Base-by-base conservation (phyloP, 2,113 vertebrate species). In the Scomber colias region DNA sequence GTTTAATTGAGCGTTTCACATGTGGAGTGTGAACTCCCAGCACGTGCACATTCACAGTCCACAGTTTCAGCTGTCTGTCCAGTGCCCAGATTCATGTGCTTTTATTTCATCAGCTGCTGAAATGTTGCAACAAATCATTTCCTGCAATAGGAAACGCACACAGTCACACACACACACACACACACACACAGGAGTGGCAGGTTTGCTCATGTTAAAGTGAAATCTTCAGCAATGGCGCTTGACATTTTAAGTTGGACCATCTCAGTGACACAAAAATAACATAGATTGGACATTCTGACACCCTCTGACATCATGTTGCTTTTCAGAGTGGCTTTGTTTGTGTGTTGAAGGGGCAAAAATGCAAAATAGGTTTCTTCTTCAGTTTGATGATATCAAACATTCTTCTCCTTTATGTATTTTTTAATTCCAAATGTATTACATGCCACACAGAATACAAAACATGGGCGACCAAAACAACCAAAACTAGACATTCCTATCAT, bases 71-170 rank as follows among this genome's bases (percentile, higher is more conserved):
- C 61, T 65, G 55, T 55, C 31, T 71, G 48, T 63, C 55, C 11
- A 55, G 9, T 11, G 15, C 17, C 13, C 19, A n/a, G 12, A 49
- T 73, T 50, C 31, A 55, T 57, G 60, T 51, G 12, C 1, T 5
- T 46, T 17, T 40, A 40, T 74, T n/a, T 53, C 57, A 61, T 24
- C 7, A 40, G 66, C 74, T 65, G 44, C 59, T 49, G 40, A 63
- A 83, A 81, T 74, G 63, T 48, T 45, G 24, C n/a, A 15, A 57
- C 24, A 11, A 55, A 75, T 53, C 3, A 77, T 78, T 86, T 83
- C 56, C 19, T 35, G 17, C 46, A 17, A 16, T 30, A 53, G 44
- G 17, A 74, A 77, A 57, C 12, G 53, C 48, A 24, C 17, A 50
- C 15, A n/a, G 21, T 21, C n/a, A 11, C 17, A 45, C 14, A 13